Conservation (phyloP, 2,113 vertebrate genomes). For the Bungarus multicinctus region DNA sequence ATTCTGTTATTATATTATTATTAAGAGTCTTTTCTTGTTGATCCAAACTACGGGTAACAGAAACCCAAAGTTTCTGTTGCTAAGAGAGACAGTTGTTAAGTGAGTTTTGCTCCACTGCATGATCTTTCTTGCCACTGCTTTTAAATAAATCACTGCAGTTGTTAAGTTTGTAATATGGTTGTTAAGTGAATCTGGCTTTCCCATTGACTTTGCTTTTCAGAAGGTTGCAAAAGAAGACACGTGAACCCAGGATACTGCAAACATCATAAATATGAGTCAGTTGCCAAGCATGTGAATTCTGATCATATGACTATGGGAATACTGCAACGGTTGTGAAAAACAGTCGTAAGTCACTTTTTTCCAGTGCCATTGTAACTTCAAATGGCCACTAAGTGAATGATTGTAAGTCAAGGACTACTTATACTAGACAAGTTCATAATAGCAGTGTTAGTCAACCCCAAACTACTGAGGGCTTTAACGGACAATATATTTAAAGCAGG, state of each 20-base stretch:
- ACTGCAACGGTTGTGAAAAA: neutral
- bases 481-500: too few relatives aligned
- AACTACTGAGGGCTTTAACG: too few relatives aligned
- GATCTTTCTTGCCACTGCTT: neutral
- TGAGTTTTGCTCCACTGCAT: too few relatives aligned
- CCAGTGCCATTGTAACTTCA: neutral
- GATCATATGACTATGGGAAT: neutral
- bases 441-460: too few relatives aligned
- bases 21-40: neutral
- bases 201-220: neutral
- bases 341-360: neutral
- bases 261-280: neutral
- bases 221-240: neutral
- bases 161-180: neutral
- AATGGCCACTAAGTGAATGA: neutral
- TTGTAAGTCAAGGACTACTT: neutral
- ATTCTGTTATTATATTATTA: neutral
- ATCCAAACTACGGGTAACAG: neutral
- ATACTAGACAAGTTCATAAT: too few relatives aligned
- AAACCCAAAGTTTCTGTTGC: too few relatives aligned
- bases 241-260: neutral
- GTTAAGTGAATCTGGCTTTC: neutral
- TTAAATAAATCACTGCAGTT: neutral
- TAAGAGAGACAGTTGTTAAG: neutral
- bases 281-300: neutral